Base-by-base conservation (phyloP, 1,140 invertebrate genomes). In the Cheumatopsyche charites region DNA sequence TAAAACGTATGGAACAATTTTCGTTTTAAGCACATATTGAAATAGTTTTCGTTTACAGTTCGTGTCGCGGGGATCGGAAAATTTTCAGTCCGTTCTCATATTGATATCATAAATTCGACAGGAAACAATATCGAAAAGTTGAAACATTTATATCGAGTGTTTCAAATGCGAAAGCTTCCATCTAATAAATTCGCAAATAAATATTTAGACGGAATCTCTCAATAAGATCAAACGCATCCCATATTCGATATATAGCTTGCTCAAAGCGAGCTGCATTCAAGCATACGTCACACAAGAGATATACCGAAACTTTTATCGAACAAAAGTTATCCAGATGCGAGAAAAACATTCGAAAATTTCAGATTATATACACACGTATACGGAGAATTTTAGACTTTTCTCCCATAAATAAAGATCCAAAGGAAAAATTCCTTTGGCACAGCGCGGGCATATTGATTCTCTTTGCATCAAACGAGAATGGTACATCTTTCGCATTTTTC, bases 401-500 rank as follows among this genome's bases (percentile, higher is more conserved):
- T 23, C 23, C 42, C 49, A 68, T 68, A 68, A 68, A 68, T 68
- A 68, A 58, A 68, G 66, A 47, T 55, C 25, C 13, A 43, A 41
- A 77, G 73, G 62, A 75, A 75, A 75, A 75, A 77, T 78, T 73
- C 75, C 71, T 75, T 70, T 76, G 75, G 74, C 75, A 58, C 43
- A 45, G 61, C 21, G 25, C 12, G 5, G 21, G 19, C 23, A 45
- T 66, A 66, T 66, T 47, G 63, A 66, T 66, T 66, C 63, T 23
- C 7, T 17, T 61, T 19, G 13, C 29, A 36, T 36, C 29, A 36
- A 36, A 36, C 29, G 29, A 36, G 29, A 36, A 4, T 36, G 7
- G 29, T 36, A 36, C 29, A 36, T 36, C 29, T 36, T 9, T 36
- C 29, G 29, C 29, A 36, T 36, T 36, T 36, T 36, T 36, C 29